Conservation (phyloP, 2,113 vertebrate species). For the Apteryx mantelli region DNA sequence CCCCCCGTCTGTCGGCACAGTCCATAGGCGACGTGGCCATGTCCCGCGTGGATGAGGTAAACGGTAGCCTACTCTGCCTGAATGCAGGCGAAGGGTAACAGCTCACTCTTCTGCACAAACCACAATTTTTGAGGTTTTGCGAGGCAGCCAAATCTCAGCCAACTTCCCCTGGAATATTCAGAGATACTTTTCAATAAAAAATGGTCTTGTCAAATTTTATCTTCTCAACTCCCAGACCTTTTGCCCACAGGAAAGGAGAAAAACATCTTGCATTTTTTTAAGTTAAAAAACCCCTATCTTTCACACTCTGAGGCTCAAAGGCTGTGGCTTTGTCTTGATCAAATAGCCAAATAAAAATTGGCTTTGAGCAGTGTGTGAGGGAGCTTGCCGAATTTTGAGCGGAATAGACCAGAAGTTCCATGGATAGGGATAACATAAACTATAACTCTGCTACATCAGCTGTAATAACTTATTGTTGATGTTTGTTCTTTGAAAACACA, state of each 20-base stretch:
- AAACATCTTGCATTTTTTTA: neutral
- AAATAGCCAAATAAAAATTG: neutral
- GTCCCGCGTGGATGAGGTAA: rapidly evolving
- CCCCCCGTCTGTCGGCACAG: rapidly evolving
- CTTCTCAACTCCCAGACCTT: neutral
- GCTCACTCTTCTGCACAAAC: neutral
- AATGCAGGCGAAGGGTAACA: neutral
- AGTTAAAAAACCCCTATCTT: neutral
- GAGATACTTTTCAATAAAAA: neutral
- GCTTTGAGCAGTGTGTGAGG: neutral
- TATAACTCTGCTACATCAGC: neutral
- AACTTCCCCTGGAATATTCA: neutral
- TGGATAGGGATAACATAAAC: neutral
- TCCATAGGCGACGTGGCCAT: neutral
- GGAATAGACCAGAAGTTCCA: neutral
- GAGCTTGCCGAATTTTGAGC: neutral
- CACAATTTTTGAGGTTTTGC: neutral
- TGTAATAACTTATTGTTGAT: neutral
- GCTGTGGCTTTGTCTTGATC: neutral
- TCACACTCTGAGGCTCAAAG: neutral
- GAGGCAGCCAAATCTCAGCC: neutral
- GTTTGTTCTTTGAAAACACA: neutral
- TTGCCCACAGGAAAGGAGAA: neutral
- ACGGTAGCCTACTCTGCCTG: neutral
- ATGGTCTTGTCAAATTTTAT: neutral